These are phyloP conservation scores for Heterohyrax brucei DNA, from an alignment of 2,797 vertebrate genomes.

Conservation along the genomic window DNA sequence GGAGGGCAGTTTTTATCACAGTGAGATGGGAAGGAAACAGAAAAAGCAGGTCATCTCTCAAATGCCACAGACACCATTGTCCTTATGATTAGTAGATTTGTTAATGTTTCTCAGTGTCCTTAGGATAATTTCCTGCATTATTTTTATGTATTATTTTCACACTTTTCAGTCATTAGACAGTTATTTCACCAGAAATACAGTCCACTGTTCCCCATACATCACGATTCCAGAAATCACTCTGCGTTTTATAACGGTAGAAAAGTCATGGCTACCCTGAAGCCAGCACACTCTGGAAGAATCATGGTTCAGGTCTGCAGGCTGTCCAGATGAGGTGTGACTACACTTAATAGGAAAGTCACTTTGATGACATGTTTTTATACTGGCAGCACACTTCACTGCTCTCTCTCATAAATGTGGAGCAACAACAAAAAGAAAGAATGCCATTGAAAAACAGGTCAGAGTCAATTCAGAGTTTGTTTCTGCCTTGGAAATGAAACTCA, in stretches of 20 bases:
- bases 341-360: neutral
- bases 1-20: neutral
- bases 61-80: neutral
- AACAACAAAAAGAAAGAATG: neutral
- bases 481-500: neutral
- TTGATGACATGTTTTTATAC: conserved; percentile 13
- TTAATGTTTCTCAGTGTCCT: neutral
- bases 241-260: neutral
- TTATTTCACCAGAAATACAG: neutral
- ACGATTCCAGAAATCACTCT: neutral
- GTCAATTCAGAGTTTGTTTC: neutral
- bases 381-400: neutral
- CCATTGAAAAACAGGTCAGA: neutral
- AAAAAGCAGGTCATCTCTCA: neutral
- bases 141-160: neutral
- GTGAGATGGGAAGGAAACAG: neutral
- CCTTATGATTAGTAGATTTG: neutral
- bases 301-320: neutral
- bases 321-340: neutral
- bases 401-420: neutral
- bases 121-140: neutral
- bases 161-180: neutral
- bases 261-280: neutral
- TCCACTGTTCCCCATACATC: too few relatives aligned
- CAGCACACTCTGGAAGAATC: neutral